Evolutionary conservation across 2,113 vertebrate species (phyloP).

Genomic region (Orthonyx spaldingii): DNA sequence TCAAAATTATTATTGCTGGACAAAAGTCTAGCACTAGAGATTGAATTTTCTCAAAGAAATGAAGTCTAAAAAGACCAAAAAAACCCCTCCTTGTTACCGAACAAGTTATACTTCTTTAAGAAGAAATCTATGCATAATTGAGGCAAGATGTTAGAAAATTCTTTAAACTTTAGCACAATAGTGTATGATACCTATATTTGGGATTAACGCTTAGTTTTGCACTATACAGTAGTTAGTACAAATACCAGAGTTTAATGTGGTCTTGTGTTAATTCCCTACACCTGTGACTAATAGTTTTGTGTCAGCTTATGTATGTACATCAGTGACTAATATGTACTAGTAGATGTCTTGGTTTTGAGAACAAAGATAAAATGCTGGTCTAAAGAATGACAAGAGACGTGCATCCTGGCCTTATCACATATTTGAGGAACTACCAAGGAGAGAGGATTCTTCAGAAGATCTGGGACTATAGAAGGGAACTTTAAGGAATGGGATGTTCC

Average conservation of each 20-base stretch:
- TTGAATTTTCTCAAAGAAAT: not conserved
- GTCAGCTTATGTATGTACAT: not conserved
- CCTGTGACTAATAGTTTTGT: not conserved
- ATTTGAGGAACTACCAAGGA: not conserved
- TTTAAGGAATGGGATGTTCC: not conserved
- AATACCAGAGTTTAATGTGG: not conserved
- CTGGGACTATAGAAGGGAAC: not conserved
- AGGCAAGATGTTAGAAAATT: not conserved
- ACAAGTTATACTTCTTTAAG: not conserved
- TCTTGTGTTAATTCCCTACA: not conserved
- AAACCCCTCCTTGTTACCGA: fast-evolving
- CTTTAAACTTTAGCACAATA: not conserved
- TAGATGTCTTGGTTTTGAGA: not conserved
- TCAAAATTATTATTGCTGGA: not conserved
- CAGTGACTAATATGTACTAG: not conserved
- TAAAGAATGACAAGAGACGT: not conserved
- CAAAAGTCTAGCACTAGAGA: not conserved
- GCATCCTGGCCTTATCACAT: not conserved
- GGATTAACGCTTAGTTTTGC: not conserved
- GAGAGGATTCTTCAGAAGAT: not conserved
- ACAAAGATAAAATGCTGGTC: not conserved
- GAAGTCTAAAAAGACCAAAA: not conserved
- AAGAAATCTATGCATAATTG: not conserved
- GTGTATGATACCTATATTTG: not conserved
- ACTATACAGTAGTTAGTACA: not conserved